Evolutionary conservation across 2,113 vertebrate species (phyloP), one percentile per base, ranked within the genome.

Genomic region (Tretioscincus oriximinensis): DNA sequence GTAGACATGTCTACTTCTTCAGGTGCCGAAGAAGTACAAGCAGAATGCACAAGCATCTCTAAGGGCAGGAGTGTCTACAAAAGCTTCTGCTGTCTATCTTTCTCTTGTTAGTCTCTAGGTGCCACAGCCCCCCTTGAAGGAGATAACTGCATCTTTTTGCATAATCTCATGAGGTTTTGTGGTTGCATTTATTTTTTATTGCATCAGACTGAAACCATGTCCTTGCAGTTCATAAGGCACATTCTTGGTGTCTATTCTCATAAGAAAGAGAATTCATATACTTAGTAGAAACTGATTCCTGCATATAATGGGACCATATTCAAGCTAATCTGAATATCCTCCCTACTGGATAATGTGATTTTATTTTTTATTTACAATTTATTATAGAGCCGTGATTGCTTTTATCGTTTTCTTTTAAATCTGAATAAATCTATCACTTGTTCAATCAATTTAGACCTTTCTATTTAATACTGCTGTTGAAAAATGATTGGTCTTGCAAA

Each of bases 241-340:
- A 5, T 3, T 35, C 73, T 41, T 29, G 72, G 73, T 58, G 7
- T 16, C 28, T 63, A 31, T 45, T 61, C 21, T 76, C 75, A 58
- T 86, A 51, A 70, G n/a, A 9, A 0, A 78, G 87, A 77, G 9
- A 63, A 5, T 80, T 45, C 8, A 85, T 35, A 81, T 0, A 64
- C 51, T 80, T 79, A 70, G 71, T 31, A 69, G 29, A 82, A 81
- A 66, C n/a, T 1, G 2, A 67, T 87, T 77, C 2, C 66, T 63
- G n/a, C 18, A 69, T 26, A 4, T 70, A n/a, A 71, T 81, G 9
- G 45, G 24, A 16, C 24, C 49, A 64, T 75, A 78, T 73, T 58
- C 80, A 83, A 88, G 0, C 64, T n/a, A 73, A 81, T 72, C 12
- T 83, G 11, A 81, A 83, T 78, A 10, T 47, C 1, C 12, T 77